phyloP scores from a whole-genome alignment of 1,140 invertebrate genomes.

The Leptopilina boulardi region DNA sequence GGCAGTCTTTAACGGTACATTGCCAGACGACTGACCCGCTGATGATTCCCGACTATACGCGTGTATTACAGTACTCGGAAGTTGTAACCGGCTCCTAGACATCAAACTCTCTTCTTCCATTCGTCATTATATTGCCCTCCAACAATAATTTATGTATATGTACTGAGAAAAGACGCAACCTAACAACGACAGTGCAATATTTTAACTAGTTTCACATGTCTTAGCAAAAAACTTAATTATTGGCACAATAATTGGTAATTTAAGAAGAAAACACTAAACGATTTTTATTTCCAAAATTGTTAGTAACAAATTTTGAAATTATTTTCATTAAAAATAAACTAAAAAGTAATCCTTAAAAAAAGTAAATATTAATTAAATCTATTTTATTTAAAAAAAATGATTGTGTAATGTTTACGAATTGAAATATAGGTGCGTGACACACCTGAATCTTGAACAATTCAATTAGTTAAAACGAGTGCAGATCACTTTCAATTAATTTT shows the following conservation, averaged over 20 bases:
- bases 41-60: not conserved
- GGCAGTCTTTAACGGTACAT: slow-evolving; percentile 23
- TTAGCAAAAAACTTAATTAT: not conserved
- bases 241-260: too few species aligned
- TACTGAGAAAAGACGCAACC: not conserved
- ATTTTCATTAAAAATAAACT: too few species aligned
- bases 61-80: slow-evolving; percentile 32
- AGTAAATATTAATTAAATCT: too few species aligned
- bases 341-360: too few species aligned
- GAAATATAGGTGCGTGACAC: not conserved
- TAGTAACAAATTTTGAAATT: too few species aligned
- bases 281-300: too few species aligned
- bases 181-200: not conserved
- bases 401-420: slow-evolving; percentile 15
- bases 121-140: not conserved
- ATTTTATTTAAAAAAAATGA: too few species aligned
- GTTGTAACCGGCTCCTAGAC: slow-evolving; percentile 13
- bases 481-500: slow-evolving; percentile 28
- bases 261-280: too few species aligned
- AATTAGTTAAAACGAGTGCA: slow-evolving; percentile 13
- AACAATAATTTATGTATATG: too few species aligned
- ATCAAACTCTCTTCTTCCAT: not conserved
- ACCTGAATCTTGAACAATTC: slow-evolving; percentile 26
- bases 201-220: not conserved
- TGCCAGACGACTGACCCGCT: slow-evolving; percentile 18